Evolutionary conservation across 2,888 invertebrate species (phyloP).

Genomic region (Stenichneumon culpator): DNA sequence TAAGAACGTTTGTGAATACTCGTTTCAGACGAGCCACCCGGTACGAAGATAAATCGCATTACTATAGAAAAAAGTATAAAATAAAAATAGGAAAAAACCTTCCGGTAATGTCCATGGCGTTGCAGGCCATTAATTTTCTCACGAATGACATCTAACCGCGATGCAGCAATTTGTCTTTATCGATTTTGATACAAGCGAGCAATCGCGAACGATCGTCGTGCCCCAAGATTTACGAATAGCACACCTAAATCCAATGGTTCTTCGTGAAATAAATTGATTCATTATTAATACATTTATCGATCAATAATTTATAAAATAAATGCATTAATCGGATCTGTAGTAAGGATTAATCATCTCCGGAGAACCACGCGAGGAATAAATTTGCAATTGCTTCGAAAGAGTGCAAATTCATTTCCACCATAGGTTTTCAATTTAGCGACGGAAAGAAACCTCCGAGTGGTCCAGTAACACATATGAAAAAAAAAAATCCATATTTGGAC

Average conservation of each 20-base stretch:
- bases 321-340: constrained; percentile 44
- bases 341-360: constrained; percentile 47
- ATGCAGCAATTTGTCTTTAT: constrained; percentile 66
- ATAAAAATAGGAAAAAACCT: constrained; percentile 13
- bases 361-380: constrained; percentile 6
- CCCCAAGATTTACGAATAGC: background rate
- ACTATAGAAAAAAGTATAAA: constrained; percentile 35
- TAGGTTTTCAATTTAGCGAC: background rate
- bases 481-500: no score
- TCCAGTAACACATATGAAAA: background rate
- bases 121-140: constrained; percentile 64
- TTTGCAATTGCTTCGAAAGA: background rate
- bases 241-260: constrained; percentile 1
- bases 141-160: constrained; percentile 60
- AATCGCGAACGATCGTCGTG: constrained; percentile 24
- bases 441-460: background rate
- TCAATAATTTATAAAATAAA: constrained; percentile 2
- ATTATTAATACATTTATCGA: no score
- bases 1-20: constrained; percentile 28
- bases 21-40: constrained; percentile 41
- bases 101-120: constrained; percentile 48
- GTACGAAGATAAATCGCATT: constrained; percentile 64
- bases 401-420: background rate
- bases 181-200: constrained; percentile 59
- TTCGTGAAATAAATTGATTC: background rate